Percentiles rank a stretch among this genome's conserved stretches.
Evolutionary conservation across 2,113 vertebrate genomes (phyloP).

Genomic region (Pollimyrus isidori): DNA sequence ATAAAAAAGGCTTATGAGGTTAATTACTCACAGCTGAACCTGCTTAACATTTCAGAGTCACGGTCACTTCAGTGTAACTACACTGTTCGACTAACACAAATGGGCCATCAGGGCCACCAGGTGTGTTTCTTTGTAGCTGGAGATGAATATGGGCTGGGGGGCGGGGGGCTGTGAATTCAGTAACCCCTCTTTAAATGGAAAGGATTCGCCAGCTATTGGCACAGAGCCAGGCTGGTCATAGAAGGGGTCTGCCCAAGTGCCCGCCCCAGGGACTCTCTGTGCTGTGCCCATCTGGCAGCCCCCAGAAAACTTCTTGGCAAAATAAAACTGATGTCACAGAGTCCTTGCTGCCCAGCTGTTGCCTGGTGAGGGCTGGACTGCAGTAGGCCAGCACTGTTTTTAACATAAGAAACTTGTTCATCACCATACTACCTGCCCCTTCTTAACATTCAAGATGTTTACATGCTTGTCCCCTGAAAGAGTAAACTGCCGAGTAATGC

Average conservation of each 20-base stretch:
- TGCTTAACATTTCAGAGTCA: background rate
- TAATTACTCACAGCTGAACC: background rate
- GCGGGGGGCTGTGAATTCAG: constrained; percentile 29
- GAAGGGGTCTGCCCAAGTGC: constrained; percentile 34
- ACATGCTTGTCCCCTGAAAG: background rate
- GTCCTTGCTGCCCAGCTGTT: constrained; percentile 64
- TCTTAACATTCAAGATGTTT: constrained; percentile 15
- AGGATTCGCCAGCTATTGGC: constrained; percentile 35
- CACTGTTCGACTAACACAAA: background rate
- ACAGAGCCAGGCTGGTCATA: constrained; percentile 19
- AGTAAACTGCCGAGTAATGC: background rate
- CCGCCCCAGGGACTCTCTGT: constrained; percentile 38
- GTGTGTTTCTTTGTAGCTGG: background rate
- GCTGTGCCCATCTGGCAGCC: constrained; percentile 41
- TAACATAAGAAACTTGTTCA: constrained; percentile 59
- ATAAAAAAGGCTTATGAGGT: background rate
- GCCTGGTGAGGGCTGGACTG: constrained; percentile 45
- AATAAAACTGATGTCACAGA: constrained; percentile 47
- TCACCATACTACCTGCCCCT: constrained; percentile 40
- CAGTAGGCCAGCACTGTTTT: constrained; percentile 61
- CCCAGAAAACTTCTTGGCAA: constrained; percentile 41
- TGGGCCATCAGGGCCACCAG: constrained; percentile 36
- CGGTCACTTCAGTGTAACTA: background rate
- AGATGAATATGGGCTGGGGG: background rate
- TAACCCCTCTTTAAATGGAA: constrained; percentile 46